Evolutionary conservation across 1,140 invertebrate genomes (phyloP), one percentile per base, ranked within the genome.

Genomic region (Zaprionus nigranus): DNA sequence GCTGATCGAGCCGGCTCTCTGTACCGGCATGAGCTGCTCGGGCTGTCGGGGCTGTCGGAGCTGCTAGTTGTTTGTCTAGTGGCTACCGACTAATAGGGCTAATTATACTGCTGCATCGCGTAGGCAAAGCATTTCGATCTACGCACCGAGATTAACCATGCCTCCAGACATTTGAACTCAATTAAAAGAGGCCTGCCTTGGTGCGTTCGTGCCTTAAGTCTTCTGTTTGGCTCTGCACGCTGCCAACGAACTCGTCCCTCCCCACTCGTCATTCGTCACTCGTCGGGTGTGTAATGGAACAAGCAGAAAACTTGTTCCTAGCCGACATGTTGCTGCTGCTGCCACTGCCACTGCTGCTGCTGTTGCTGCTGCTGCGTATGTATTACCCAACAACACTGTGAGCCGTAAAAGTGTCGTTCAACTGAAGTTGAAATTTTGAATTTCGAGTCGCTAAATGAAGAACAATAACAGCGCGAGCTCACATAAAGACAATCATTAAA

Each of bases 401-500:
- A 54, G 54, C 75, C 73, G 70, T 77, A 74, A 68, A 77, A 82
- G 82, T 80, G 83, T 87, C 75, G 69, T 80, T 86, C 77, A 83
- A 86, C 84, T 82, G 67, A 63, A 67, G 74, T 65, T 80, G 64
- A 68, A 79, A 80, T 83, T 78, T 78, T 74, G 59, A 83, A 78
- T 80, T 88, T 79, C 40, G 61, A 80, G 63, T 61, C 75, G 64
- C 72, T 62, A 75, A 75, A 77, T 68, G 76, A 86, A 87, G 79
- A 87, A 82, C 83, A 87, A 86, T 78, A 83, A 87, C 80, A 67
- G 66, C 54, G 65, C 79, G 38, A 82, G 68, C 80, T 61, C 79
- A 58, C 77, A 87, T 74, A 87, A 86, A 87, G 78, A 88, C 73
- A 88, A 80, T 83, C 79, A 85, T 86, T 88, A 78, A 88, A 83